A percentile compares a stretch with the other conserved stretches of the same genome.
These are phyloP conservation scores for Parthenolecanium corni DNA, from an alignment of 2,888 invertebrate species.

Conservation along the genomic window DNA sequence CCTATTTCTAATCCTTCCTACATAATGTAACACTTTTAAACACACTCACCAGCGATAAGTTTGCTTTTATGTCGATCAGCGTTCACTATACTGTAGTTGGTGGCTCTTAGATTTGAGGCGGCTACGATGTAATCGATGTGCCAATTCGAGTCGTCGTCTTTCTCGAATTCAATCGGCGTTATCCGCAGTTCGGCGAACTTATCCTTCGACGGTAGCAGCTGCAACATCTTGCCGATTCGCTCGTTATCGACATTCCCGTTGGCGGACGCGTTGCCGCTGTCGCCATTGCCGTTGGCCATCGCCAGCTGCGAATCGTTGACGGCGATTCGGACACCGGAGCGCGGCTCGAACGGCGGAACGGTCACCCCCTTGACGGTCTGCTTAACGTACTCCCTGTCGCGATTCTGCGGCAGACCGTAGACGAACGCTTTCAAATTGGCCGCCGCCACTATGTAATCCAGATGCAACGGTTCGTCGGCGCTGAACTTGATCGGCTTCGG, in stretches of 20 bases:
- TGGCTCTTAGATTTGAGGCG: slow-evolving; percentile 88
- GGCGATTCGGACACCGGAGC: slow-evolving; percentile 89
- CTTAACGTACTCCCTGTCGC: slow-evolving; percentile 56
- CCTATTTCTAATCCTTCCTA: too few species aligned
- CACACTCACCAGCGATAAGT: slow-evolving; percentile 67
- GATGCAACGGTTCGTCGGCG: slow-evolving; percentile 57
- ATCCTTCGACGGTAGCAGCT: slow-evolving; percentile 52
- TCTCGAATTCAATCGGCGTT: slow-evolving; percentile 90
- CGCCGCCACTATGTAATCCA: slow-evolving; percentile 82
- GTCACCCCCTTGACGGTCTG: slow-evolving; percentile 51
- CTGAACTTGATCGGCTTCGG: slow-evolving; percentile 68
- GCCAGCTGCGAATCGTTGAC: slow-evolving; percentile 83
- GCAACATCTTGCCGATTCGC: slow-evolving; percentile 47
- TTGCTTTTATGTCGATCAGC: slow-evolving; percentile 88
- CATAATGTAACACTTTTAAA: too few species aligned
- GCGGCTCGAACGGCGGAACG: slow-evolving; percentile 82
- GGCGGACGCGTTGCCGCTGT: slow-evolving; percentile 42
- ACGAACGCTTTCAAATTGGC: slow-evolving; percentile 83
- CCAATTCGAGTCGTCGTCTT: slow-evolving; percentile 93
- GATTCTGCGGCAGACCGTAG: slow-evolving; percentile 63
- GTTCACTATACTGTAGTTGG: slow-evolving; percentile 88
- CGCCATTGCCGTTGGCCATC: slow-evolving; percentile 39
- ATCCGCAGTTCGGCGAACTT: slow-evolving; percentile 41
- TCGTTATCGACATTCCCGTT: slow-evolving; percentile 55
- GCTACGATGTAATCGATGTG: slow-evolving; percentile 99